A percentile compares a stretch with the other conserved stretches of the same genome.
Evolutionary conservation across 2,888 invertebrate genomes (phyloP).

Genomic region (Tenthredo scrophulariae): DNA sequence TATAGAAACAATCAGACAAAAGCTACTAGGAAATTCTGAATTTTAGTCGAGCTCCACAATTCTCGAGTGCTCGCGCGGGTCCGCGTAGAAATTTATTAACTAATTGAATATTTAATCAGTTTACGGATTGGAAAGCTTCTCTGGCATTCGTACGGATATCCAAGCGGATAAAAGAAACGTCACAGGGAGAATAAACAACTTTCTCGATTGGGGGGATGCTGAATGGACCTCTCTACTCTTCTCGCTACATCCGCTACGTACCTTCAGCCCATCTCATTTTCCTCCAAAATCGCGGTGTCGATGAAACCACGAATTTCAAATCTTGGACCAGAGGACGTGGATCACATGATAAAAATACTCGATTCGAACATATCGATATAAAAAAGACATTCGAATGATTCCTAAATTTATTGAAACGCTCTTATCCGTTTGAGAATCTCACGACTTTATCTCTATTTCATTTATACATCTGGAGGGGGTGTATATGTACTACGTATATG

Average conservation of each 20-base stretch:
- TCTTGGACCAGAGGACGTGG: not conserved
- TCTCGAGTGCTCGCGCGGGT: not conserved
- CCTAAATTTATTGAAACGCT: not conserved
- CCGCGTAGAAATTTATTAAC: constrained; percentile 56
- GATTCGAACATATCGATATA: not conserved
- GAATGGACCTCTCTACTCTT: not conserved
- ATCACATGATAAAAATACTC: not conserved
- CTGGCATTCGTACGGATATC: constrained; percentile 50
- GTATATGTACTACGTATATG: not conserved
- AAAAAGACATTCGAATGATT: not conserved
- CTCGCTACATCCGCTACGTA: not conserved
- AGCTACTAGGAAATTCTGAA: constrained; percentile 33
- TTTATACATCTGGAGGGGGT: not conserved
- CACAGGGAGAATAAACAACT: constrained; percentile 43
- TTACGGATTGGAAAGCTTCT: constrained; percentile 62
- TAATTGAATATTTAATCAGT: constrained; percentile 66
- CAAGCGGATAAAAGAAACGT: constrained; percentile 33
- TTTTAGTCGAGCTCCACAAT: not conserved
- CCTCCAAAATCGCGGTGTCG: not conserved
- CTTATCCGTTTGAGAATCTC: not conserved
- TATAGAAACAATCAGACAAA: constrained; percentile 43
- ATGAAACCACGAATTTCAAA: not conserved
- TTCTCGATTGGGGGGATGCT: constrained; percentile 28
- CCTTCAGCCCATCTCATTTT: not conserved
- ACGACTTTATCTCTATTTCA: not conserved